Base-by-base conservation (phyloP, 2,888 invertebrate genomes). In the Ligdia adustata region DNA sequence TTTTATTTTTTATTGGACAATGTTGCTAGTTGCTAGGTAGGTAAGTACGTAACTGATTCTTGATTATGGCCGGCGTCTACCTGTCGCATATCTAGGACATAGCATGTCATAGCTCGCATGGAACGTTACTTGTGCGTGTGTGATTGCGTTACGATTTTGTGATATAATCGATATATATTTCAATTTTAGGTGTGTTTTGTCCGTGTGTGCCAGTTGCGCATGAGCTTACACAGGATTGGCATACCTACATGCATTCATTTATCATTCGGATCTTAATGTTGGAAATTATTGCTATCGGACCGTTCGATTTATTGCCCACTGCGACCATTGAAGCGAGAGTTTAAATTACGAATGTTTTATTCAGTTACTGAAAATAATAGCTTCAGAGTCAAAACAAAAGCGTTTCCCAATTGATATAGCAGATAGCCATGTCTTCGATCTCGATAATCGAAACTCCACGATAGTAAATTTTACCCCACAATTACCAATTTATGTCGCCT, bases 61-160 rank as follows among this genome's bases (percentile, higher is more conserved):
- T 63, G 72, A 72, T 73, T 77, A 72, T 68, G 66, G 62, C 72
- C 55, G 71, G 75, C 76, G 79, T 73, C 75, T 80, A 78, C 79
- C 75, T 76, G 82, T 75, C 79, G 75, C 77, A 75, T 83, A 89
- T 80, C 83, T 89, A 82, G 88, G 86, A 82, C 89, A 87, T 82
- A 75, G 74, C 81, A 75, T 82, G 82, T 81, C 82, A 80, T 82
- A 80, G 75, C 78, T 81, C 76, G 79, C 72, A 75, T 76, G 75
- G 78, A 79, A 81, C 79, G 79, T 69, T 74, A 74, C 52, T 62
- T 66, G 72, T 72, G 71, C 73, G 71, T 75, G 71, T 76, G 71
- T 75, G 70, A 79, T 84, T 85, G 83, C 86, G 77, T 79, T 82
- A 79, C 73, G 62, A 75, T 79, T n/a, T 79, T 77, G 72, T 82